Evolutionary conservation across 2,888 invertebrate species (phyloP).

Genomic region (Hypolimnas misippus): DNA sequence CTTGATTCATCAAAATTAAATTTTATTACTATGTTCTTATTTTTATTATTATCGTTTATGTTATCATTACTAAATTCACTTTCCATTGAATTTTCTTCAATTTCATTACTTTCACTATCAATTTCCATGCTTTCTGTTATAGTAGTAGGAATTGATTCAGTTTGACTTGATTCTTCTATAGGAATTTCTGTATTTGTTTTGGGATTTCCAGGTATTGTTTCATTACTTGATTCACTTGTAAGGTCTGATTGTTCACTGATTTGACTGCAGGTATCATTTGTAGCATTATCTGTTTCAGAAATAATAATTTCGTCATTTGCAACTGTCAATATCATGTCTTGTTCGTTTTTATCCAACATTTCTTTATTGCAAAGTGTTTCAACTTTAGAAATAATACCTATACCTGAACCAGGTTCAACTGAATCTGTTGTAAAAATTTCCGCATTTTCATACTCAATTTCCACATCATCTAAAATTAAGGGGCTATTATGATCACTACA

Average conservation of each 20-base stretch:
- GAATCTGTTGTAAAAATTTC: conserved; percentile 38
- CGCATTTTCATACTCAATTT: conserved; percentile 35
- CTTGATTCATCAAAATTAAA: conserved; percentile 1
- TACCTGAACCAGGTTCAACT: conserved; percentile 38
- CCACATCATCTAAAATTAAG: conserved; percentile 28
- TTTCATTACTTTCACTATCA: background rate
- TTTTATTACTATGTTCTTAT: background rate
- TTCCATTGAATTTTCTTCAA: background rate
- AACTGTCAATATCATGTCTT: conserved; percentile 21
- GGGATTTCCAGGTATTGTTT: background rate
- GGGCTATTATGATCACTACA: conserved; percentile 24
- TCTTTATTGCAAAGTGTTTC: conserved; percentile 45
- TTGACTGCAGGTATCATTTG: conserved; percentile 12
- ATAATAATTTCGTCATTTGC: conserved; percentile 18
- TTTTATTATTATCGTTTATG: conserved; percentile 53
- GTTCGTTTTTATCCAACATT: conserved; percentile 25
- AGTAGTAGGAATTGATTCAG: conserved; percentile 2
- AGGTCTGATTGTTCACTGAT: background rate
- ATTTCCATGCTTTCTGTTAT: conserved; percentile 3
- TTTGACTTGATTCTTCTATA: conserved; percentile 3
- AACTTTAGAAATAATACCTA: conserved; percentile 49
- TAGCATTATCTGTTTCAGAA: conserved; percentile 16
- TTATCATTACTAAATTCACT: conserved; percentile 4
- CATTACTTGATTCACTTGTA: background rate
- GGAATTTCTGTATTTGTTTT: background rate